A percentile compares a stretch with the other conserved stretches of the same genome.
These are phyloP conservation scores for Idaea dimidiata DNA, from an alignment of 2,888 invertebrate species.

Conservation along the genomic window DNA sequence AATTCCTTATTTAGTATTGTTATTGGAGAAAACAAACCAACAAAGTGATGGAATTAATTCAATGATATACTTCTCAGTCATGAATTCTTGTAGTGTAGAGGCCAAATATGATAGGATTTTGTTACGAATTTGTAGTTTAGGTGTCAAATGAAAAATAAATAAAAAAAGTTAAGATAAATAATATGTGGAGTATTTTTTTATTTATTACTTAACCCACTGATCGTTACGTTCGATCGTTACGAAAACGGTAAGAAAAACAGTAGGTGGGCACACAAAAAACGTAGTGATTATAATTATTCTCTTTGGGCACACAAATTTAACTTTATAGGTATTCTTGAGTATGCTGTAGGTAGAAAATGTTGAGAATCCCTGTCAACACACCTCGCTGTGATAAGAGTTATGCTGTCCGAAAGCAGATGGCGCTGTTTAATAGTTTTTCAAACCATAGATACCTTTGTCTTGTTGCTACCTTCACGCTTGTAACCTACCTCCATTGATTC, in stretches of 20 bases:
- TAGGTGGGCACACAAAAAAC: too few relatives aligned
- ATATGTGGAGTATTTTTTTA: neutral
- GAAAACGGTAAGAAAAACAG: too few relatives aligned
- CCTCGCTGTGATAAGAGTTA: neutral
- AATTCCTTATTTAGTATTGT: conserved; percentile 82
- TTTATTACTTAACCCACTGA: neutral
- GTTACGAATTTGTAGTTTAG: conserved; percentile 40
- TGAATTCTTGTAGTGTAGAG: conserved; percentile 31
- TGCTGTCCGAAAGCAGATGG: conserved; percentile 8
- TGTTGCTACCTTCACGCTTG: neutral
- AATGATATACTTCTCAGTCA: conserved; percentile 38
- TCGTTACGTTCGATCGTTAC: too few relatives aligned
- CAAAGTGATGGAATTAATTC: conserved; percentile 20
- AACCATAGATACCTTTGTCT: conserved; percentile 18
- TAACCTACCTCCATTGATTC: neutral
- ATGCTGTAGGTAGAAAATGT: neutral
- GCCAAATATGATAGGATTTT: conserved; percentile 36
- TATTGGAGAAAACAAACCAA: conserved; percentile 53
- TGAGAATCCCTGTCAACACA: neutral
- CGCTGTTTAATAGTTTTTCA: conserved; percentile 13
- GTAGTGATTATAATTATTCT: too few relatives aligned
- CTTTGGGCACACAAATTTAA: too few relatives aligned
- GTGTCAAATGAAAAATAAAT: conserved; percentile 33
- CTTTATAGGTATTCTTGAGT: too few relatives aligned
- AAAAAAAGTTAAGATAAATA: neutral